Evolutionary conservation across 2,113 vertebrate genomes (phyloP).

Genomic region (Indri indri): DNA sequence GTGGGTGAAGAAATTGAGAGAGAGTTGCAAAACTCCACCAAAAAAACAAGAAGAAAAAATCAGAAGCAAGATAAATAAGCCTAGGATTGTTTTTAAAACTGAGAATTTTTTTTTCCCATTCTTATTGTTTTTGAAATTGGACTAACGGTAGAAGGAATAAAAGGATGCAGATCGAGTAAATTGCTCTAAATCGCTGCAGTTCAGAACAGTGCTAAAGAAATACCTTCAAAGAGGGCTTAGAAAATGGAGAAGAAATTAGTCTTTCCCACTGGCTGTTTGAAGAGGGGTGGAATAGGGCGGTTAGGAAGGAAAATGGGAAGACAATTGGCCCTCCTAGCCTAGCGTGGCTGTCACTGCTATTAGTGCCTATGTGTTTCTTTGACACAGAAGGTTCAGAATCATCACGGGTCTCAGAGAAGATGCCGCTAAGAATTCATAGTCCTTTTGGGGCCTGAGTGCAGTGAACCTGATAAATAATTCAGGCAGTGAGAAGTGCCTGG

Average conservation of each 20-base stretch:
- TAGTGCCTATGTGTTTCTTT: neutral
- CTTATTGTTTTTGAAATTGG: constrained; percentile 16
- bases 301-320: neutral
- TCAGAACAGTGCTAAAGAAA: constrained; percentile 19
- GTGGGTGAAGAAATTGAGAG: constrained; percentile 23
- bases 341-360: neutral
- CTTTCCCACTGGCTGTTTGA: neutral
- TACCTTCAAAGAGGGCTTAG: neutral
- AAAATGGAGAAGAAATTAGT: neutral
- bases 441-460: constrained; percentile 39
- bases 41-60: neutral
- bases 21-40: neutral
- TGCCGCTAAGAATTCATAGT: constrained; percentile 42
- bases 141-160: constrained; percentile 6
- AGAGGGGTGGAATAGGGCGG: neutral
- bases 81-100: constrained; percentile 31
- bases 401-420: constrained; percentile 48
- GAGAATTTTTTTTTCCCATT: neutral
- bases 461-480: constrained; percentile 73
- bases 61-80: neutral
- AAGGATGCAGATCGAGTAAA: constrained; percentile 40
- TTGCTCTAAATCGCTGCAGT: constrained; percentile 24
- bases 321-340: neutral
- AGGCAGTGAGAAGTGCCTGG: constrained; percentile 43
- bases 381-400: neutral